A percentile compares a stretch with the other conserved stretches of the same genome.
phyloP scores from a whole-genome alignment of 2,113 vertebrate genomes.

The Drymodes brunneopygia region DNA sequence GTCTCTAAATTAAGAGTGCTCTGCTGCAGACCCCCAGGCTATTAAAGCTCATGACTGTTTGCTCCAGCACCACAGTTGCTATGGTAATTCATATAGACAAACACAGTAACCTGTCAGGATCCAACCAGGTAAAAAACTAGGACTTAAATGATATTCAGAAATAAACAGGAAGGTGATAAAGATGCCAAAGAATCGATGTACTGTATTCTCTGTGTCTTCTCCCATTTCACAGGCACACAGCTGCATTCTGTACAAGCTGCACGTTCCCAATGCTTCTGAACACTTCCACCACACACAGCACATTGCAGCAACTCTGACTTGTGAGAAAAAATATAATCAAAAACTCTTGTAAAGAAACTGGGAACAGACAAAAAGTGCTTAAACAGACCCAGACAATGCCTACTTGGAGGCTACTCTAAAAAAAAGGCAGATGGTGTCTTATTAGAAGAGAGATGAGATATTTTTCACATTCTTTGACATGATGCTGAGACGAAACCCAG shows the following conservation, averaged over 20 bases:
- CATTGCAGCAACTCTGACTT: not conserved
- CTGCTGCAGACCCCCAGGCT: not conserved
- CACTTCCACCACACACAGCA: not conserved
- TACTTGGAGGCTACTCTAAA: not conserved
- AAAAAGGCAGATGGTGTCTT: not conserved
- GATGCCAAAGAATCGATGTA: not conserved
- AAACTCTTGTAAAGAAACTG: not conserved
- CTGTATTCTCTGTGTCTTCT: not conserved
- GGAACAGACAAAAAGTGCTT: not conserved
- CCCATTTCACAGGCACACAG: not conserved
- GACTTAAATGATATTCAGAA: slow-evolving; percentile 3
- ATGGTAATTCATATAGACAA: slow-evolving; percentile 42
- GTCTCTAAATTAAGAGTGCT: not conserved
- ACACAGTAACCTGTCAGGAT: slow-evolving; percentile 6
- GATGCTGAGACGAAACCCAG: not conserved
- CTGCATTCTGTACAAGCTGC: not conserved
- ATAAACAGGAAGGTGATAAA: slow-evolving; percentile 4
- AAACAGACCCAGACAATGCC: not conserved
- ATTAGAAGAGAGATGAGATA: not conserved
- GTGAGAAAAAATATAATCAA: no score
- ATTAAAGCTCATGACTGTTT: not conserved
- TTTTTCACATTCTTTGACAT: not conserved
- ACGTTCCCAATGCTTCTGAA: not conserved
- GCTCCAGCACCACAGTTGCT: not conserved
- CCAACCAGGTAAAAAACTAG: slow-evolving; percentile 28